Percentiles rank a stretch among this genome's conserved stretches.
Evolutionary conservation across 2,888 invertebrate species (phyloP).

Genomic region (Leucoma salicis): DNA sequence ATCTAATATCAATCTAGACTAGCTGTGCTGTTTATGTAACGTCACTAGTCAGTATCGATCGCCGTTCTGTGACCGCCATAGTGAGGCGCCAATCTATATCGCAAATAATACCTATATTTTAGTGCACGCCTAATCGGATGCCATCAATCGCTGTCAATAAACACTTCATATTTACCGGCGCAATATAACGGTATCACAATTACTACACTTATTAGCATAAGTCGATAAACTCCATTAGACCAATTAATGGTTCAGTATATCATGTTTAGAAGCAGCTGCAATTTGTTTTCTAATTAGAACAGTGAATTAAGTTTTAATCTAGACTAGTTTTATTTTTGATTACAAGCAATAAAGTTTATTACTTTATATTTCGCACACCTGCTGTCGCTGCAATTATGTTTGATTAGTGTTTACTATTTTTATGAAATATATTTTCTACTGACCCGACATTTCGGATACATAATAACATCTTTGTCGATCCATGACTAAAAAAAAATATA

Average conservation of each 20-base stretch:
- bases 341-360: conserved; percentile 18
- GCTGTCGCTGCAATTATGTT: conserved; percentile 7
- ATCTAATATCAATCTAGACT: too few relatives aligned
- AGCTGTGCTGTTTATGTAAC: too few relatives aligned
- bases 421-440: too few relatives aligned
- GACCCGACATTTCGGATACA: too few relatives aligned
- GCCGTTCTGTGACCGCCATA: too few relatives aligned
- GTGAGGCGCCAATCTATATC: background rate
- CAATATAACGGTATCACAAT: conserved; percentile 4
- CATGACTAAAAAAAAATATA: too few relatives aligned
- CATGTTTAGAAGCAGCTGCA: background rate
- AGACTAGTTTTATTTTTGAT: conserved; percentile 10
- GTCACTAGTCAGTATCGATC: too few relatives aligned
- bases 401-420: background rate
- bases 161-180: conserved; percentile 5
- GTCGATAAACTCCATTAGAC: conserved; percentile 14
- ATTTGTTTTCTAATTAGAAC: background rate
- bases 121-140: conserved; percentile 2
- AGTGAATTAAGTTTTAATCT: conserved; percentile 1
- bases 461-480: too few relatives aligned
- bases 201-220: conserved; percentile 16
- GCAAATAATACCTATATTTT: background rate
- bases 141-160: conserved; percentile 3
- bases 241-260: conserved; percentile 7
- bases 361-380: conserved; percentile 23